Conservation (phyloP, 2,888 invertebrate species). For the Drosophila lutescens region DNA sequence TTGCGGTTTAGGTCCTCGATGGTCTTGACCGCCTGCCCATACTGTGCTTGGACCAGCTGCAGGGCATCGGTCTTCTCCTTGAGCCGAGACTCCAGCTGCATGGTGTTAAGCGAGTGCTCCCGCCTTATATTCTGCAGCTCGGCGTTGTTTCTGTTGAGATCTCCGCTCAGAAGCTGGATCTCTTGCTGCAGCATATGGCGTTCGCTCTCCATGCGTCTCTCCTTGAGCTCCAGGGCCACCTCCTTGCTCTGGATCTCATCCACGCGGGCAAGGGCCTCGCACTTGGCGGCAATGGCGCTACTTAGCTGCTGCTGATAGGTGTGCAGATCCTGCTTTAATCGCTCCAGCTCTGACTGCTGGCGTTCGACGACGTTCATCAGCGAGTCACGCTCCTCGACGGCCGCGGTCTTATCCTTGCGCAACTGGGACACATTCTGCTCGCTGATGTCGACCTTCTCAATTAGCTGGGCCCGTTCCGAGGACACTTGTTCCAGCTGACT, state of each 20-base stretch:
- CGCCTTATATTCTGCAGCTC: slow-evolving; percentile 91
- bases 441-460: slow-evolving; percentile 87
- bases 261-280: slow-evolving; percentile 91
- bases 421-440: slow-evolving; percentile 88
- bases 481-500: slow-evolving; percentile 87
- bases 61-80: slow-evolving; percentile 92
- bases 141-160: slow-evolving; percentile 90
- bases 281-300: slow-evolving; percentile 91
- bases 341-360: slow-evolving; percentile 89
- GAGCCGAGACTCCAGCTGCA: slow-evolving; percentile 90
- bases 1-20: slow-evolving; percentile 89
- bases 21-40: slow-evolving; percentile 88
- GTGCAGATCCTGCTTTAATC: slow-evolving; percentile 88
- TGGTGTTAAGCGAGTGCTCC: slow-evolving; percentile 88
- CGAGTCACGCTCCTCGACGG: slow-evolving; percentile 91
- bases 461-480: slow-evolving; percentile 87
- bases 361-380: slow-evolving; percentile 89
- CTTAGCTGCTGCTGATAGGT: slow-evolving; percentile 90
- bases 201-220: slow-evolving; percentile 94
- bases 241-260: slow-evolving; percentile 93
- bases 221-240: slow-evolving; percentile 91
- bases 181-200: slow-evolving; percentile 90
- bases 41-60: slow-evolving; percentile 88
- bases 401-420: slow-evolving; percentile 89
- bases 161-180: slow-evolving; percentile 90